Evolutionary conservation across 2,888 invertebrate genomes (phyloP), one percentile per base, ranked within the genome.

Genomic region (Keiferia lycopersicella): DNA sequence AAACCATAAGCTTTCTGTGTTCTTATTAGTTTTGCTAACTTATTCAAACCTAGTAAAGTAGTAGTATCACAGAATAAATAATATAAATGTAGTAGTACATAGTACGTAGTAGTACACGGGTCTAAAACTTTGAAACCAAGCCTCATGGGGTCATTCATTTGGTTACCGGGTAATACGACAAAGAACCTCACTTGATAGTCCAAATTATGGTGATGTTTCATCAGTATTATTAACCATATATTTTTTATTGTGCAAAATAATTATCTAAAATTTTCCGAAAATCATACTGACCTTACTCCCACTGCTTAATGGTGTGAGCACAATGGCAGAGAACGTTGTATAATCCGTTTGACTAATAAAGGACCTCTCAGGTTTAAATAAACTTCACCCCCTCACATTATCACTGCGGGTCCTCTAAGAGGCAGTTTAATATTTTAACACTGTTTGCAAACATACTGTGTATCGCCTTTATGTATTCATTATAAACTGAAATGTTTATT

Each of bases 331-430:
- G 18, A 38, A 16, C 58, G 58, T 10, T 63, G 72, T 68, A 75
- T 80, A 76, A 80, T 82, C 79, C 80, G 75, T 74, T 73, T 71
- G 73, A 71, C 77, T 82, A 80, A 82, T 82, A 82, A 81, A 81
- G 78, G 80, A 73, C 69, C 73, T 73, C 67, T 70, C 67, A 53
- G 69, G 68, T 67, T 73, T 67, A 75, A 77, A 72, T 68, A 74
- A 75, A 75, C 68, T 75, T 76, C 70, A 70, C 70, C 58, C 58
- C 51, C 48, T 12, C 51, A 51, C 51, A 58, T 58, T 58, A 58
- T 58, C 58, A 58, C 58, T 39, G 34, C 39, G 58, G 58, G 58
- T 58, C 39, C 48, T 20, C 58, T 58, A 14, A 58, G 58, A 58
- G 58, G 38, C 38, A 4, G 39, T 58, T 58, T 58, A 38, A 58